Percentiles rank a stretch among this genome's conserved stretches.
phyloP scores from a whole-genome alignment of 2,113 vertebrate species.

The Euleptes europaea region DNA sequence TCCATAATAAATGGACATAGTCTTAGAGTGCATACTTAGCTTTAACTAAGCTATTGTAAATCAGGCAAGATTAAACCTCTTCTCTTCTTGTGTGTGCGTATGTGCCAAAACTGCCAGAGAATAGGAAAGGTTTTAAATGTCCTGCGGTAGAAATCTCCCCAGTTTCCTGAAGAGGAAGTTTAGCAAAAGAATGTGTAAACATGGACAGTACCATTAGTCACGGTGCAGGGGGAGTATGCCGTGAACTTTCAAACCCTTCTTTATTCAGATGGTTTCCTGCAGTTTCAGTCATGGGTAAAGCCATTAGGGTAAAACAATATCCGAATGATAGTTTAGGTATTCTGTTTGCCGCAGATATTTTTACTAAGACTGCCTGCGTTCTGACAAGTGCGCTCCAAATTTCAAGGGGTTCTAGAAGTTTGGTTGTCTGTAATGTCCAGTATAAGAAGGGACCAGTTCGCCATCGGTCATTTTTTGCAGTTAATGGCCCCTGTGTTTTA shows the following conservation, averaged over 20 bases:
- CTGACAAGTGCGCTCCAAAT: neutral
- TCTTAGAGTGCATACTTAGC: neutral
- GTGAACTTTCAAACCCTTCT: fast-evolving
- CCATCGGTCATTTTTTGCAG: neutral
- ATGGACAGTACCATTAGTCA: neutral
- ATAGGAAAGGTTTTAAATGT: slow-evolving; percentile 6
- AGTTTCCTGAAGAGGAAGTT: neutral
- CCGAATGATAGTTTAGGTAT: neutral
- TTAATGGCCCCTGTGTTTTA: neutral
- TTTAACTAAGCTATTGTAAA: neutral
- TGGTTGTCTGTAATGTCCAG: neutral
- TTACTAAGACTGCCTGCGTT: neutral
- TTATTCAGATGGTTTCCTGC: neutral
- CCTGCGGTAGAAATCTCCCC: slow-evolving; percentile 15
- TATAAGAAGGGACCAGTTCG: neutral
- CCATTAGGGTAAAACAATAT: neutral
- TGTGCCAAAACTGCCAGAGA: neutral
- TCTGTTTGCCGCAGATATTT: neutral
- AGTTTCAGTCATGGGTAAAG: neutral
- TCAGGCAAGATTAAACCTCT: neutral
- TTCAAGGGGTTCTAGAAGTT: neutral
- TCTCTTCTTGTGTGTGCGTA: neutral
- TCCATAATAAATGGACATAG: neutral
- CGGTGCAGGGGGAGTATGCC: neutral
- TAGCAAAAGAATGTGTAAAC: slow-evolving; percentile 31